Base-by-base conservation (phyloP, 2,113 vertebrate genomes). In the Apodemus speciosus region DNA sequence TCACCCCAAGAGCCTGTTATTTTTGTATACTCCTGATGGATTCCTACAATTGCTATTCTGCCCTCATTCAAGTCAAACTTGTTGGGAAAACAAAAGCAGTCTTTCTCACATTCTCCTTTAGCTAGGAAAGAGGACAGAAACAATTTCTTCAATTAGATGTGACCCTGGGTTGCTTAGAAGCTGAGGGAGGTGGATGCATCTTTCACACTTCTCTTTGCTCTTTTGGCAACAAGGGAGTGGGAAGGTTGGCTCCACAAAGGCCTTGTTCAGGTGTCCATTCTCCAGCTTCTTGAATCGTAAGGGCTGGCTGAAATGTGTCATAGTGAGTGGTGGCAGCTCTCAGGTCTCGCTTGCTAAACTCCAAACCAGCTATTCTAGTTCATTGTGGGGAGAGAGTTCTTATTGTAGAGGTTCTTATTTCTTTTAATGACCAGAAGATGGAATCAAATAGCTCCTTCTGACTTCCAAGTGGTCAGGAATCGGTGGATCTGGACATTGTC, bases 1-100 rank as follows among this genome's bases (percentile, higher is more conserved):
- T 92, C 43, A 69, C 38, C 56, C 32, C 38, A 80, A 32, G 73
- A 92, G 51, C 32, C 58, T 75, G 64, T 32, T 8, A 92, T 91
- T 18, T 84, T 49, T 85, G 16, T 92, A 8, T 49, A 51, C 0
- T 30, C 5, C 60, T 49, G 27, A 56, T 62, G 40, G 43, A 15
- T 87, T 87, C 46, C 38, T 11, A 2, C 6, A 38, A 62, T 92
- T 71, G 89, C 58, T 9, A 6, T 73, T 95, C 79, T 77, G 14
- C 62, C 27, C 14, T 91, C 21, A 51, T 76, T 87, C 46, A 89
- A 56, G 25, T 91, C 72, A 73, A 43, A 79, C 11, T 89, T 35
- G 1, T 30, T 60, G 43, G 23, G 38, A 91, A 90, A 56, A 35
- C 49, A 68, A 94, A 93, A 66, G 51, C 46, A 85, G 0, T 49